A percentile compares a stretch with the other conserved stretches of the same genome.
These are phyloP conservation scores for Drosophila buzzatii DNA, from an alignment of 2,888 invertebrate species.

Conservation along the genomic window DNA sequence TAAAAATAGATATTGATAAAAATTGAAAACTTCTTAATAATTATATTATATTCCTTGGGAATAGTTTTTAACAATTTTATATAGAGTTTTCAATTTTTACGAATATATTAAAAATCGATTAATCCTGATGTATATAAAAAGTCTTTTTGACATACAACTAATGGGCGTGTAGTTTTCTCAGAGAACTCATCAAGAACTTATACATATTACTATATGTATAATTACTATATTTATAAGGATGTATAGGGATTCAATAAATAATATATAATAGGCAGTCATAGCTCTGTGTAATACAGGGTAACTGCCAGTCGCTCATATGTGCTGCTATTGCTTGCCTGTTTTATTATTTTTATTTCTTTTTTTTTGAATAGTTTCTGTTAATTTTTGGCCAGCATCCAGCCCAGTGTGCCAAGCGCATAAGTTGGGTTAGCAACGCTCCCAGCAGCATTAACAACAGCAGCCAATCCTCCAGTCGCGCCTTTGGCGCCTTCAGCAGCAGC, in stretches of 20 bases:
- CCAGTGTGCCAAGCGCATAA: constrained; percentile 51
- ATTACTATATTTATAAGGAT: no score
- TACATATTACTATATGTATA: no score
- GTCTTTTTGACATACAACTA: no score
- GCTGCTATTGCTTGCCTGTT: neutral
- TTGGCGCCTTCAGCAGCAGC: constrained; percentile 27
- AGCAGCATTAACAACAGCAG: constrained; percentile 31
- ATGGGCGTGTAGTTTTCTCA: no score
- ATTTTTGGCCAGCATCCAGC: constrained; percentile 49
- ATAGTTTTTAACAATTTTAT: no score
- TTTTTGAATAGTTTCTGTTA: constrained; percentile 17
- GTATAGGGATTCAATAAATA: no score
- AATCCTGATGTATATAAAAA: neutral
- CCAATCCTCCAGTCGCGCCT: constrained; percentile 28
- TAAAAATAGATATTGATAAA: no score
- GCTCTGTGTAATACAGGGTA: neutral
- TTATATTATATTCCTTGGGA: no score
- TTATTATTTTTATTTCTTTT: neutral
- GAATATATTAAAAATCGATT: neutral
- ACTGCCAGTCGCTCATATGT: neutral
- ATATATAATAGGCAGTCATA: no score
- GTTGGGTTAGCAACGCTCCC: constrained; percentile 47
- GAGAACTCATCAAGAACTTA: no score
- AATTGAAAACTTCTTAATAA: no score
- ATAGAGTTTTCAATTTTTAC: neutral